These are phyloP conservation scores for Jaculus jaculus DNA, from an alignment of 2,113 vertebrate genomes.

Conservation along the genomic window DNA sequence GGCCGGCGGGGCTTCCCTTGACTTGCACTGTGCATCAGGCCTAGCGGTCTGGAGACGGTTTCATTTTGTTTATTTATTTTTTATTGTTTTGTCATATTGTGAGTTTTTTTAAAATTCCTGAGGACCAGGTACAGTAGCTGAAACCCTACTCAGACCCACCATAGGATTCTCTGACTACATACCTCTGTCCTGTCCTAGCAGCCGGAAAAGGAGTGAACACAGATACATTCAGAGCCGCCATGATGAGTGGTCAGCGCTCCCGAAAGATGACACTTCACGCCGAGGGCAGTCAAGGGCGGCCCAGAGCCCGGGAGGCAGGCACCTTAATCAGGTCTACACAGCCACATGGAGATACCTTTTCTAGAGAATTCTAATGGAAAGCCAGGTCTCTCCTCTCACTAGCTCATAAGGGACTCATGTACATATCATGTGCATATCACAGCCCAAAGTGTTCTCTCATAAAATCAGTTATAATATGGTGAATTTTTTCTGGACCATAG, in stretches of 20 bases:
- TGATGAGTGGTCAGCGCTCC: slow-evolving; percentile 48
- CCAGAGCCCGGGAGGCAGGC: slow-evolving; percentile 51
- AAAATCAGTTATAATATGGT: slow-evolving; percentile 84
- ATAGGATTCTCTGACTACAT: slow-evolving; percentile 82
- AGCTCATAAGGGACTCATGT: slow-evolving; percentile 80
- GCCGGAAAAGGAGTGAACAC: slow-evolving; percentile 62
- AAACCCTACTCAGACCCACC: slow-evolving; percentile 79
- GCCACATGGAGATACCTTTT: slow-evolving; percentile 68
- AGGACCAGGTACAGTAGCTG: slow-evolving; percentile 86
- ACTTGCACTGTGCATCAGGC: slow-evolving; percentile 82
- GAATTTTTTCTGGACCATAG: slow-evolving; percentile 87
- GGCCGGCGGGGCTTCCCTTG: slow-evolving; percentile 82
- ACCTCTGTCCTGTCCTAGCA: slow-evolving; percentile 83
- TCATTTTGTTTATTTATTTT: slow-evolving; percentile 87
- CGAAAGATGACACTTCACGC: slow-evolving; percentile 71
- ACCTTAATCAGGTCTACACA: slow-evolving; percentile 55
- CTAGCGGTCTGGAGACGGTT: slow-evolving; percentile 84
- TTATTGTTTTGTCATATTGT: slow-evolving; percentile 73
- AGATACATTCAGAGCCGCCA: slow-evolving; percentile 14
- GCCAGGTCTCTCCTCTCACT: slow-evolving; percentile 78
- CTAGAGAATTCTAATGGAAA: slow-evolving; percentile 78
- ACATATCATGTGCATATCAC: slow-evolving; percentile 85
- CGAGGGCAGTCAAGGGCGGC: slow-evolving; percentile 48
- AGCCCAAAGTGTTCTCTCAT: slow-evolving; percentile 79
- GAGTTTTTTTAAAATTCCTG: slow-evolving; percentile 81